Evolutionary conservation across 2,797 vertebrate species (phyloP).

Genomic region (Semaprochilodus insignis): DNA sequence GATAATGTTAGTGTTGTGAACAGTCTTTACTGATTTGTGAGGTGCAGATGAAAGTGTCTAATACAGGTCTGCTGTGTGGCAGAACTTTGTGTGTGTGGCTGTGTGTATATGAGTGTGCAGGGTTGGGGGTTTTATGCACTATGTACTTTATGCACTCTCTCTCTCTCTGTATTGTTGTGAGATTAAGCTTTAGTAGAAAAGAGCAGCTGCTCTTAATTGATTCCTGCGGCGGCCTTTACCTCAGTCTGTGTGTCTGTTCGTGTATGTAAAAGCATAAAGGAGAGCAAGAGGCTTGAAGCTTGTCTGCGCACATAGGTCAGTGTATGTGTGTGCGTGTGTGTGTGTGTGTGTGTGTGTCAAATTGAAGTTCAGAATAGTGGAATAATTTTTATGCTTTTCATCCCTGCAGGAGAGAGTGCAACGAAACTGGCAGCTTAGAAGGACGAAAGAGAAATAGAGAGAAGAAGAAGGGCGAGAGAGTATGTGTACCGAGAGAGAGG

Average conservation of each 20-base stretch:
- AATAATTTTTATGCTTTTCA: conserved; percentile 50
- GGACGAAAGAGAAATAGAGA: background rate
- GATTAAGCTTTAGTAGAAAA: conserved; percentile 57
- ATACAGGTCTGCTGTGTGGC: background rate
- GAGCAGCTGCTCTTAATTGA: conserved; percentile 62
- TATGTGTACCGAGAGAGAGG: background rate
- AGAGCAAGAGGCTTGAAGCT: background rate
- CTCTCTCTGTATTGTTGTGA: conserved; percentile 55
- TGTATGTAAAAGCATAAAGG: conserved; percentile 10
- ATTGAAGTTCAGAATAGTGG: conserved; percentile 35
- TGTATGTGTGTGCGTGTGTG: conserved; percentile 14
- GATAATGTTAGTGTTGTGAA: conserved; percentile 29
- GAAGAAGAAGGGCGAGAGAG: background rate
- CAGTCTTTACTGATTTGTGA: conserved; percentile 19
- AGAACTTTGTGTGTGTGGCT: background rate
- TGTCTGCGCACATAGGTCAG: conserved; percentile 8
- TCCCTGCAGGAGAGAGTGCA: conserved; percentile 31
- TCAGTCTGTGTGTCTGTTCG: conserved; percentile 23
- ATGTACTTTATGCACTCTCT: no score
- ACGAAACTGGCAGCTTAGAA: conserved; percentile 1
- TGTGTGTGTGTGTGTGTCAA: background rate
- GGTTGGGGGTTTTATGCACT: background rate
- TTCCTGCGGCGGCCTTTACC: conserved; percentile 55
- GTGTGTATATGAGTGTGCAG: conserved; percentile 6
- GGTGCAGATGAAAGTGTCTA: background rate